Conservation (phyloP, 1,140 invertebrate species). For the Drosophila tropicalis region DNA sequence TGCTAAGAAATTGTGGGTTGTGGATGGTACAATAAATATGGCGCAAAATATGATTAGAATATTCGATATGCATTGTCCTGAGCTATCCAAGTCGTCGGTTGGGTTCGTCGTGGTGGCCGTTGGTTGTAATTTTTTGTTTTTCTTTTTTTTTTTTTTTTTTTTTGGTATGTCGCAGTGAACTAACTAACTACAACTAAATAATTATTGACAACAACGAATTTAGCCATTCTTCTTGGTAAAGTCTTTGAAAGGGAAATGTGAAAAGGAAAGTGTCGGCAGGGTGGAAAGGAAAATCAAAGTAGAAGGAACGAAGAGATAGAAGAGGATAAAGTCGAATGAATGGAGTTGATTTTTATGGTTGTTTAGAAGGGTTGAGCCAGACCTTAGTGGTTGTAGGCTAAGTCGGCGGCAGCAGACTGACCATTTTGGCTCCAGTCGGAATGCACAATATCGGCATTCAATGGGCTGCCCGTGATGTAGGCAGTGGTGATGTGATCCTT, state of each 20-base stretch:
- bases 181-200: conserved; percentile 79
- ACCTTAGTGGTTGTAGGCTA: conserved; percentile 82
- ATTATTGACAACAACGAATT: conserved; percentile 79
- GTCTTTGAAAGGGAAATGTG: conserved; percentile 37
- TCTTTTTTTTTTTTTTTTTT: too few relatives aligned
- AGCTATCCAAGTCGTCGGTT: conserved; percentile 54
- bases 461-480: conserved; percentile 82
- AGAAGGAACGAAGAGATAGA: conserved; percentile 2
- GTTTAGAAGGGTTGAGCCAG: conserved; percentile 80
- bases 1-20: conserved; percentile 51
- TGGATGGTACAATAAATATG: conserved; percentile 76
- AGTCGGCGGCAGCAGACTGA: conserved; percentile 73
- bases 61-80: conserved; percentile 73
- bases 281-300: conserved; percentile 12
- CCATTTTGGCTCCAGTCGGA: conserved; percentile 83
- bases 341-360: conserved; percentile 21
- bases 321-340: conserved; percentile 15
- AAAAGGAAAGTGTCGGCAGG: not conserved
- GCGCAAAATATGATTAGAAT: conserved; percentile 59
- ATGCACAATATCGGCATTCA: conserved; percentile 83
- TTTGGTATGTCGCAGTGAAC: conserved; percentile 80
- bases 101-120: conserved; percentile 12
- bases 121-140: conserved; percentile 39
- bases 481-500: conserved; percentile 83
- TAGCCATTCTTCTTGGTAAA: conserved; percentile 68